A percentile compares a stretch with the other conserved stretches of the same genome.
These are phyloP conservation scores for Pangasius larnaudii DNA, from an alignment of 2,797 vertebrate species.

Conservation along the genomic window DNA sequence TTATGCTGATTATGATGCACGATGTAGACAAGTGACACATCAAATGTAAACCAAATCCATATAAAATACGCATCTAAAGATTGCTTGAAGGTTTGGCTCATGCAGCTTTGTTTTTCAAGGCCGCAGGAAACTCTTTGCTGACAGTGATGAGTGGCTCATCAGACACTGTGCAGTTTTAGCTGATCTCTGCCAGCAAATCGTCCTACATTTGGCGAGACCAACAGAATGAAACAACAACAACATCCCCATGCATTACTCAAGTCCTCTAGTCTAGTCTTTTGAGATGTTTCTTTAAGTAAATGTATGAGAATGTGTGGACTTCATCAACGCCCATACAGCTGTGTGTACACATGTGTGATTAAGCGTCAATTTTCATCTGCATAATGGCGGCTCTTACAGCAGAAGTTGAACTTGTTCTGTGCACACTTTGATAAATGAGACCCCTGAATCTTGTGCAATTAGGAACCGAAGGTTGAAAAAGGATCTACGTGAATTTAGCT, in stretches of 20 bases:
- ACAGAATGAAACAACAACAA: background rate
- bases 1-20: background rate
- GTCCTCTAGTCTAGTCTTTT: background rate
- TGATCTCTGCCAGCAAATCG: background rate
- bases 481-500: background rate
- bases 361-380: background rate
- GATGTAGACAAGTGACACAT: background rate
- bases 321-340: background rate
- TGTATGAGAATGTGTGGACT: background rate
- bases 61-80: background rate
- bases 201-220: background rate
- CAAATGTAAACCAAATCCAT: background rate
- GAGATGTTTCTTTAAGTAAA: background rate
- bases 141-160: background rate
- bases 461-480: background rate
- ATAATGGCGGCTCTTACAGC: no score
- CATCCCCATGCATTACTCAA: background rate
- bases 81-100: background rate
- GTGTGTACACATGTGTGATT: background rate
- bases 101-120: background rate
- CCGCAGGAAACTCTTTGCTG: background rate
- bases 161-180: background rate
- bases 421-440: background rate
- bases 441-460: background rate
- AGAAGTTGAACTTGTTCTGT: background rate